Percentiles rank a stretch among this genome's conserved stretches.
phyloP scores from a whole-genome alignment of 2,113 vertebrate species.

The Sakesphorus luctuosus region DNA sequence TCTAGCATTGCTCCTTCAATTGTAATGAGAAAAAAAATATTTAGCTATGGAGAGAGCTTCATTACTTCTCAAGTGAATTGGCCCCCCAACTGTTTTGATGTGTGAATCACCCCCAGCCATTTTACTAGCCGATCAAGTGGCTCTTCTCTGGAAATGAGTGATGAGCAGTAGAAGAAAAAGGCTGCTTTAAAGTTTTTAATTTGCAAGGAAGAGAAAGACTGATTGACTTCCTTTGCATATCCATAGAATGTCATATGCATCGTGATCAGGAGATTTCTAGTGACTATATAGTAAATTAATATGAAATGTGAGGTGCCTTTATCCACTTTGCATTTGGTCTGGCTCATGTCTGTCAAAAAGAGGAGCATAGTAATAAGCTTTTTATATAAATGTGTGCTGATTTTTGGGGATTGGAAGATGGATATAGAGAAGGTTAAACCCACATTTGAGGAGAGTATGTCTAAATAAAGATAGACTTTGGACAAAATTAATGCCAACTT shows the following conservation, averaged over 20 bases:
- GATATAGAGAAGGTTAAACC: not conserved
- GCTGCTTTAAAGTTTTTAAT: not conserved
- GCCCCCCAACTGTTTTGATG: not conserved
- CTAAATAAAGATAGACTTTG: not conserved
- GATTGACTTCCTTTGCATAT: not conserved
- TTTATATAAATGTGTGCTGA: not conserved
- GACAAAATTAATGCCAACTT: not conserved
- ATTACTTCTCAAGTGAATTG: not conserved
- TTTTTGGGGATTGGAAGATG: not conserved
- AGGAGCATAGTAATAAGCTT: not conserved
- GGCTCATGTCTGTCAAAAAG: not conserved
- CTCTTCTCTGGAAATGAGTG: not conserved
- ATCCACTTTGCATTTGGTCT: not conserved
- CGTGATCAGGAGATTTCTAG: not conserved
- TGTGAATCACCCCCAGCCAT: fast-evolving
- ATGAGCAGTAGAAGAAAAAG: not conserved
- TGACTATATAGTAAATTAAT: not conserved
- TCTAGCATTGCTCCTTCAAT: not conserved
- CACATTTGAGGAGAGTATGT: not conserved
- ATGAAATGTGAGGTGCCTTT: not conserved
- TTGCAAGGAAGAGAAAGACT: not conserved
- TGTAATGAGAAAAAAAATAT: not conserved
- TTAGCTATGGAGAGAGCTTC: not conserved
- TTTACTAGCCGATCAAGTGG: not conserved
- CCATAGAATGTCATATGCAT: not conserved